These are phyloP conservation scores for Euthynnus affinis DNA, from an alignment of 2,797 vertebrate genomes.

Conservation along the genomic window DNA sequence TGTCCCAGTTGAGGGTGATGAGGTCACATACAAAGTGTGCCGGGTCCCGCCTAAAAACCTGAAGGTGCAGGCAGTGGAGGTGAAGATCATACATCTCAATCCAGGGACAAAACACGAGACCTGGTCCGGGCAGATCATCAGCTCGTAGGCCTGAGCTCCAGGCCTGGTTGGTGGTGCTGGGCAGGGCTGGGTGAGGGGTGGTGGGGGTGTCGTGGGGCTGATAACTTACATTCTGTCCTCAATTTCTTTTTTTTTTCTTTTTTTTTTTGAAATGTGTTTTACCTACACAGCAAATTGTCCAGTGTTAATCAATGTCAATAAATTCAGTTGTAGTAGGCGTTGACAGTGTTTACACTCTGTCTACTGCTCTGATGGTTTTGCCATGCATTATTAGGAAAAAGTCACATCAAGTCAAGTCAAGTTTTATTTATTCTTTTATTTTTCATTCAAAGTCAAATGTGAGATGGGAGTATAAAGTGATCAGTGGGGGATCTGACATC, in stretches of 20 bases:
- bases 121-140: slow-evolving; percentile 97
- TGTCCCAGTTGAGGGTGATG: slow-evolving; percentile 96
- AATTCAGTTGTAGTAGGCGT: slow-evolving; percentile 1
- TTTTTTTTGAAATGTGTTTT: slow-evolving; percentile 37
- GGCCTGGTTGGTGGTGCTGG: slow-evolving; percentile 27
- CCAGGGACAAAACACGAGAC: slow-evolving; percentile 97
- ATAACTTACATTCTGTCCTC: slow-evolving; percentile 1
- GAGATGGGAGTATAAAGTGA: neutral
- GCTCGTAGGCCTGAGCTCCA: slow-evolving; percentile 86
- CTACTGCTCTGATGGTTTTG: slow-evolving; percentile 10
- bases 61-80: slow-evolving; percentile 98
- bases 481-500: neutral
- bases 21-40: slow-evolving; percentile 97
- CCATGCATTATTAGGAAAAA: slow-evolving; percentile 15
- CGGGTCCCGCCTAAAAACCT: slow-evolving; percentile 97
- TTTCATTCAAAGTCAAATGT: slow-evolving; percentile 10
- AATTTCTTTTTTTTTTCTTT: neutral
- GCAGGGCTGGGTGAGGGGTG: neutral
- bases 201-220: slow-evolving; percentile 33
- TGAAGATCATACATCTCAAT: slow-evolving; percentile 95
- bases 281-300: slow-evolving; percentile 37
- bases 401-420: too few relatives aligned
- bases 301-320: neutral
- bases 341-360: slow-evolving; percentile 4
- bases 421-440: slow-evolving; percentile 11